Percentiles rank a stretch among this genome's conserved stretches.
Conservation (phyloP, 2,113 vertebrate species). For the Istiophorus platypterus region DNA sequence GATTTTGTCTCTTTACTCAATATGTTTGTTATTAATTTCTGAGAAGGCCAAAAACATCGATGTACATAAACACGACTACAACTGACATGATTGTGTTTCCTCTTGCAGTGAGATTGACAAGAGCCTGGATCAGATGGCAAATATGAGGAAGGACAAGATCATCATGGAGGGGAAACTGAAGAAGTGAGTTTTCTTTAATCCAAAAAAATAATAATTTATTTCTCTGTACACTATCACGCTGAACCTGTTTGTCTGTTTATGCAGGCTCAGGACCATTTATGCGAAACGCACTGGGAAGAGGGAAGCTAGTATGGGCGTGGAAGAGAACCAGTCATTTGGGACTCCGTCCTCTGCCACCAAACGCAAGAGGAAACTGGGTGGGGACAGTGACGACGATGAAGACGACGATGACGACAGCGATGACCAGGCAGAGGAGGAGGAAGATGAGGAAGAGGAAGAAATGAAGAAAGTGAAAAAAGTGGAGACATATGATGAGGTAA, state of each 20-base stretch:
- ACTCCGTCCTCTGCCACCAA: conserved; percentile 89
- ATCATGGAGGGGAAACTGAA: conserved; percentile 98
- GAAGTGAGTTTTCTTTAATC: conserved; percentile 87
- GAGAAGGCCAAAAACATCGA: conserved; percentile 1
- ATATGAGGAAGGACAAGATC: conserved; percentile 98
- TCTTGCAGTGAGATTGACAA: conserved; percentile 97
- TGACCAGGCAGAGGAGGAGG: conserved; percentile 92
- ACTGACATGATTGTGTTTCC: conserved; percentile 30
- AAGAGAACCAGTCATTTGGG: conserved; percentile 89
- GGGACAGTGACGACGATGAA: conserved; percentile 92
- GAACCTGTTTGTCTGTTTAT: conserved; percentile 13
- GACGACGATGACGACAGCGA: conserved; percentile 94
- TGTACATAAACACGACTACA: neutral
- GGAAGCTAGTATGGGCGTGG: conserved; percentile 85
- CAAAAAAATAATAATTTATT: neutral
- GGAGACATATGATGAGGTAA: conserved; percentile 94
- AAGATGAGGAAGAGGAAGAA: conserved; percentile 97
- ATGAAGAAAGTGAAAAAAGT: conserved; percentile 94
- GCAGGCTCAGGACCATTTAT: conserved; percentile 93
- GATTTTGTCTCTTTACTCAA: conserved; percentile 17
- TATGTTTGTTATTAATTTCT: conserved; percentile 21
- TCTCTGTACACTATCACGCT: neutral
- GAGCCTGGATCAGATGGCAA: conserved; percentile 98
- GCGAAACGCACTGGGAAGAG: conserved; percentile 95
- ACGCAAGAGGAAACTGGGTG: conserved; percentile 89